These are phyloP conservation scores for Spondyliosoma cantharus DNA, from an alignment of 2,797 vertebrate species.

Conservation along the genomic window DNA sequence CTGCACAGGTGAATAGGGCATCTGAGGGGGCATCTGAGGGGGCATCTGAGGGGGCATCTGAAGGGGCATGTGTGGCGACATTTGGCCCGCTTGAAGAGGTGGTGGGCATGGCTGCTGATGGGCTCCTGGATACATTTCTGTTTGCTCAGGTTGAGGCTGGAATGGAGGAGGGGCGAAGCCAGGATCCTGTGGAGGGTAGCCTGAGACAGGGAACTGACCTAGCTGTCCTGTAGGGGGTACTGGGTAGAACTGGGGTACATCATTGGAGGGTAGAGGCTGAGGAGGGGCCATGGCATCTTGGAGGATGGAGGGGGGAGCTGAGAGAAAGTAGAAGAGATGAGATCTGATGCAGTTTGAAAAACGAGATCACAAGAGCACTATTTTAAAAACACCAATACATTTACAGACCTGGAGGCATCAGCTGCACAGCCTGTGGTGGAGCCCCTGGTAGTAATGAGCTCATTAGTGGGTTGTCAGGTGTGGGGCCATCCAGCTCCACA, in stretches of 20 bases:
- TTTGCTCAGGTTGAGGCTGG: constrained; percentile 75
- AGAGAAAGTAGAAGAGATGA: constrained; percentile 24
- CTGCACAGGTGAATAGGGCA: constrained; percentile 72
- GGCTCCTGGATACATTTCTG: constrained; percentile 74
- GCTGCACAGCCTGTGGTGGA: constrained; percentile 85
- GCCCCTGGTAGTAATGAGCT: constrained; percentile 84
- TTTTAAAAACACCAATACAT: neutral
- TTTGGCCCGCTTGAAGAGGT: constrained; percentile 65
- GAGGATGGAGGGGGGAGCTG: constrained; percentile 87
- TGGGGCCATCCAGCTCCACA: constrained; percentile 71
- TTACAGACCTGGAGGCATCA: constrained; percentile 88
- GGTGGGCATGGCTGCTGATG: constrained; percentile 59
- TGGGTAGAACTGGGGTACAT: constrained; percentile 84
- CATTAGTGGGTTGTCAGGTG: constrained; percentile 87
- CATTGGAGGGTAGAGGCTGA: constrained; percentile 58
- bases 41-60: constrained; percentile 66
- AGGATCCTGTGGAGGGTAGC: constrained; percentile 67
- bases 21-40: constrained; percentile 47
- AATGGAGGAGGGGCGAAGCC: constrained; percentile 75
- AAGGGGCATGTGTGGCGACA: constrained; percentile 70
- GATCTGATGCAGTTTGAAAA: neutral
- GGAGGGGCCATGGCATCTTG: constrained; percentile 81
- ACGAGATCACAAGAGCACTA: too few species aligned
- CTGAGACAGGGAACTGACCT: constrained; percentile 68
- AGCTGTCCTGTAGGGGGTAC: constrained; percentile 72